Conservation (phyloP, 2,797 vertebrate genomes). For the Anguilla marmorata region DNA sequence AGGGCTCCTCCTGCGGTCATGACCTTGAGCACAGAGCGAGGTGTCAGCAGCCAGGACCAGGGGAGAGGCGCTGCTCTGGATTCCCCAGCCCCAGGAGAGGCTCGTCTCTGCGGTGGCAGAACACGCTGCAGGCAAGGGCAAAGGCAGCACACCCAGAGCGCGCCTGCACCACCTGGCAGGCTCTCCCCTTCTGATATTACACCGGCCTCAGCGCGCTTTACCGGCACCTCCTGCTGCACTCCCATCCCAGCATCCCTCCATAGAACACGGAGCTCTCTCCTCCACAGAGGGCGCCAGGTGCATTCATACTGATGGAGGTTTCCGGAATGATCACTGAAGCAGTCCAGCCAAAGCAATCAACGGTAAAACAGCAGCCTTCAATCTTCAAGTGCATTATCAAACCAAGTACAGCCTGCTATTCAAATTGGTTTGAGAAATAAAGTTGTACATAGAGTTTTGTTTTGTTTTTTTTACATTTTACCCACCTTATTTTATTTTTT, state of each 20-base stretch:
- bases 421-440: neutral
- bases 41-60: conserved; percentile 43
- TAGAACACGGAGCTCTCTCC: neutral
- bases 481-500: neutral
- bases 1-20: conserved; percentile 42
- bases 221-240: neutral
- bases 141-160: neutral
- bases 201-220: neutral
- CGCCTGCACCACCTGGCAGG: neutral
- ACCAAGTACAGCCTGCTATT: neutral
- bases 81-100: conserved; percentile 1
- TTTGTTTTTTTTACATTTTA: neutral
- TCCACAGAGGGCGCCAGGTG: neutral
- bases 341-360: neutral
- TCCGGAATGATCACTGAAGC: neutral
- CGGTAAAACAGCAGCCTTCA: neutral
- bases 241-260: neutral
- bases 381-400: neutral
- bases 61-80: conserved; percentile 23
- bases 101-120: neutral
- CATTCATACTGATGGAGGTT: neutral
- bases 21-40: conserved; percentile 56
- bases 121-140: neutral
- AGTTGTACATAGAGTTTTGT: neutral
- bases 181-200: neutral